Base-by-base conservation (phyloP, 2,113 vertebrate genomes). In the Epinephelus moara region DNA sequence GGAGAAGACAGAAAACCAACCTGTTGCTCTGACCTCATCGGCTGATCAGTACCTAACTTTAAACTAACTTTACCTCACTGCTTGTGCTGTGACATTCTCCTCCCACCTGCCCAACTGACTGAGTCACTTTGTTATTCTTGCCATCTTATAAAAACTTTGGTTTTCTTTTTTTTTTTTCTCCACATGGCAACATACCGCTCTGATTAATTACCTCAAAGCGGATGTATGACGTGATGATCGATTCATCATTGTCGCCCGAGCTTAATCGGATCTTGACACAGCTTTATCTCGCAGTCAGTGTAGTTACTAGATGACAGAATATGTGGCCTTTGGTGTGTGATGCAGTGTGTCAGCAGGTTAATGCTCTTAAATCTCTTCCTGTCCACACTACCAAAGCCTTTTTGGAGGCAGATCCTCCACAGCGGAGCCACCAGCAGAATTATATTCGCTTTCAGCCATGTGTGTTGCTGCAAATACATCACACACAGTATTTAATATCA, bases 1-100 rank as follows among this genome's bases (percentile, higher is more conserved):
- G 49, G 49, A 17, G 14, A 1, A 5, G 49, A 50, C 49, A 50
- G 18, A 47, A 18, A 30, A 52, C 18, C 56, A 30, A 52, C 18
- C 56, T 69, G 45, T 25, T 19, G 23, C 19, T 81, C 50, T 27
- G 27, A 49, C 47, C 27, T 4, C 4, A 23, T 25, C 27, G 19
- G 13, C 15, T 62, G 61, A 80, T 74, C 59, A 50, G 50, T 57
- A 68, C 5, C 37, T 69, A 73, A 33, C 37, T 61, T 71, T 37
- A n/a, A 57, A 73, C 49, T 23, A 64, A 33, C 42, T 64, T 64
- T 19, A 56, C 6, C 21, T 27, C 42, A 27, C 45, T 19, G 53
- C n/a, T 57, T 71, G 19, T 64, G 37, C 2, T 1, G 9, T 18
- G 59, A 61, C 30, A 11, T 62, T 14, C 13, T 9, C 4, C 14